phyloP scores from a whole-genome alignment of 2,888 invertebrate genomes.

The Sisyra nigra region DNA sequence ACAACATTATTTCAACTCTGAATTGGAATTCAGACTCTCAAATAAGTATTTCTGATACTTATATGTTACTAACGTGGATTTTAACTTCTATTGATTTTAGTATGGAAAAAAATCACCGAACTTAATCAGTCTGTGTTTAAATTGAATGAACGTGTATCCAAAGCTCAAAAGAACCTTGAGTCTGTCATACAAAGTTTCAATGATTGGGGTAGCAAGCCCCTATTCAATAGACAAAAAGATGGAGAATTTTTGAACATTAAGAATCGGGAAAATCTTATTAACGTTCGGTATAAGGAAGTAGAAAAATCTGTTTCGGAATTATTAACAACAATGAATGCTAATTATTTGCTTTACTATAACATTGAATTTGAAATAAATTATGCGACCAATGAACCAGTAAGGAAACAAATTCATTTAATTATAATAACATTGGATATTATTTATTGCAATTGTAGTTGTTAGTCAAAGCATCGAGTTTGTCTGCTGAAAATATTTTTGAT shows the following conservation, averaged over 20 bases:
- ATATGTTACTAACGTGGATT: no score
- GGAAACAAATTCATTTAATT: no score
- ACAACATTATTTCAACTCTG: slow-evolving; percentile 47
- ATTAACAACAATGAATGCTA: slow-evolving; percentile 37
- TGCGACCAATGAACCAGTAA: no score
- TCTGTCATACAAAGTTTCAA: slow-evolving; percentile 38
- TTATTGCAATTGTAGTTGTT: no score
- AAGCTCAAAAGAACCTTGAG: slow-evolving; percentile 49
- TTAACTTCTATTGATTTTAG: slow-evolving; percentile 23
- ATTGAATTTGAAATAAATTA: no score
- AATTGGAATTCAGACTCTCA: slow-evolving; percentile 48
- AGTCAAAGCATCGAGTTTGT: no score
- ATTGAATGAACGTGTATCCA: slow-evolving; percentile 49
- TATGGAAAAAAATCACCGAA: slow-evolving; percentile 50
- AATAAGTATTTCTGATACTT: no score
- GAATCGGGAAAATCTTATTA: slow-evolving; percentile 36
- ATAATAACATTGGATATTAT: no score
- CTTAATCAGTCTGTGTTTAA: slow-evolving; percentile 52
- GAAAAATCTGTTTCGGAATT: slow-evolving; percentile 37
- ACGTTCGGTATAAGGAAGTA: slow-evolving; percentile 32
- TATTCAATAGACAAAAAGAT: slow-evolving; percentile 62
- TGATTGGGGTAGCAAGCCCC: slow-evolving; percentile 55
- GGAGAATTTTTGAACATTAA: slow-evolving; percentile 38
- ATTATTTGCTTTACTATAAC: slow-evolving; percentile 50
- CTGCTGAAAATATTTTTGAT: no score